phyloP scores from a whole-genome alignment of 1,140 invertebrate genomes.

The Pemphigus obesinymphae region DNA sequence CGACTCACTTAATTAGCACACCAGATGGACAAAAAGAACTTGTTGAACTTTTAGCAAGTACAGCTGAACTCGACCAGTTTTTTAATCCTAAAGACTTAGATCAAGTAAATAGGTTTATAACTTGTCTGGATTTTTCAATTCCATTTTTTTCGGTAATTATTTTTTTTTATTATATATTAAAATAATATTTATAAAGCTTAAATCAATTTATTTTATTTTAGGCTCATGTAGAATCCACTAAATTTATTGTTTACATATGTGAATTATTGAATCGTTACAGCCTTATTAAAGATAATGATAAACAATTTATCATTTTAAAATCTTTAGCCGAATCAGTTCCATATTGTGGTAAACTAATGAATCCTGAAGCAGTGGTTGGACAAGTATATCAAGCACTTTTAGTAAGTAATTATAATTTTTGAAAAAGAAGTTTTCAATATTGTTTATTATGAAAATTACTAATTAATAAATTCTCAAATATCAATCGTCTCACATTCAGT shows the following conservation, averaged over 20 bases:
- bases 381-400: slow-evolving; percentile 71
- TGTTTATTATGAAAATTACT: background rate
- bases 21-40: slow-evolving; percentile 79
- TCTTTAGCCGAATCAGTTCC: slow-evolving; percentile 79
- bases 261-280: slow-evolving; percentile 51
- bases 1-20: slow-evolving; percentile 73
- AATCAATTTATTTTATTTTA: slow-evolving; percentile 50
- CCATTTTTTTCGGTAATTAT: slow-evolving; percentile 81
- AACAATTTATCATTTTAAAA: slow-evolving; percentile 74
- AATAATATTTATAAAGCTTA: background rate
- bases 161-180: slow-evolving; percentile 50
- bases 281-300: slow-evolving; percentile 55
- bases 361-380: slow-evolving; percentile 68
- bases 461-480: background rate
- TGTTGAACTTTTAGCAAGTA: slow-evolving; percentile 74
- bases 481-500: background rate
- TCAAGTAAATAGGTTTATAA: slow-evolving; percentile 68
- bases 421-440: background rate
- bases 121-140: slow-evolving; percentile 76
- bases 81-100: slow-evolving; percentile 67
- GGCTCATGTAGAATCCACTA: slow-evolving; percentile 80
- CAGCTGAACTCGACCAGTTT: slow-evolving; percentile 75
- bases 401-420: slow-evolving; percentile 57
- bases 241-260: slow-evolving; percentile 82
- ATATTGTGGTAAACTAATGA: slow-evolving; percentile 69